Evolutionary conservation across 2,797 vertebrate species (phyloP), one percentile per base, ranked within the genome.

Genomic region (Decapterus maruadsi): DNA sequence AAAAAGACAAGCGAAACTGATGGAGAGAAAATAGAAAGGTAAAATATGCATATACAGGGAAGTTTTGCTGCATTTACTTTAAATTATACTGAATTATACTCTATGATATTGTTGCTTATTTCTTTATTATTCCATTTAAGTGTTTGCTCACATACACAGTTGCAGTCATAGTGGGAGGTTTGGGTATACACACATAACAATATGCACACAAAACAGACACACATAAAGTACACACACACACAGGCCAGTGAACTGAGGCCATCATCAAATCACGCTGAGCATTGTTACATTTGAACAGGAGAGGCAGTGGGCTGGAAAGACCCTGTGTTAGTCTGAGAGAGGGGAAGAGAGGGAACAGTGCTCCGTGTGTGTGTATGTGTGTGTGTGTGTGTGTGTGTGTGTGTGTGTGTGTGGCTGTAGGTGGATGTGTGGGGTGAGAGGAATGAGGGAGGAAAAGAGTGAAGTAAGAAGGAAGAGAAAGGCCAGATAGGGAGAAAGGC

Each of bases 241-340:
- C 14, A 83, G 73, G 57, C 75, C 45, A 36, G 86, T 91, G 90
- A 92, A 91, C 87, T 91, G 89, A 87, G 89, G 89, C 90, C 92
- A 92, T 93, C 90, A 91, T 94, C 90, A 94, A 95, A 95, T 94
- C 92, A 93, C 91, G 65, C 80, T 82, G 93, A 92, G 90, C 89
- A 93, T 92, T 93, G 92, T 93, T 94, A 92, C 92, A 92, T 92
- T 93, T 90, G 89, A 92, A 88, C 85, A 85, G 89, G 82, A 87
- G 78, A 92, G 79, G 77, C 91, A 92, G 86, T 89, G 90, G 89
- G 78, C 86, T 43, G 85, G 91, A 93, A 94, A 93, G 90, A 90
- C 83, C 88, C 85, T 45, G 77, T 91, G 85, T 90, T 90, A 81
- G 81, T 87, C 79, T 83, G 84, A 87, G 83, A 88, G 82, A 80